phyloP scores from a whole-genome alignment of 2,888 invertebrate genomes.

The Nephrotoma flavescens region DNA sequence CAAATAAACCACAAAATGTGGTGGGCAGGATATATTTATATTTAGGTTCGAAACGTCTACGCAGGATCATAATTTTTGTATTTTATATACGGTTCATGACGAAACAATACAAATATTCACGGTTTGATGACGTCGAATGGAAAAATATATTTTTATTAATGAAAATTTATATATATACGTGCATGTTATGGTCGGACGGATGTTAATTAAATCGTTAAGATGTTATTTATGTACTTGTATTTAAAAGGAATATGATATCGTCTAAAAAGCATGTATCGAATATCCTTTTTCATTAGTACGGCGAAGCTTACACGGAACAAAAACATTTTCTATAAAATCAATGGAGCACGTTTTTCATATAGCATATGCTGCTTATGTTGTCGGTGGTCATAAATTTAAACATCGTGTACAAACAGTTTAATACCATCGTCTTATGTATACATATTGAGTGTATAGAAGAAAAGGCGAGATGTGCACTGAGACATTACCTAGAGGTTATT shows the following conservation, averaged over 20 bases:
- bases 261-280: background rate
- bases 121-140: background rate
- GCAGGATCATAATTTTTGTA: background rate
- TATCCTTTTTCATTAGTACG: background rate
- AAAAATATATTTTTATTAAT: background rate
- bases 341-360: background rate
- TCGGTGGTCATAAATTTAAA: background rate
- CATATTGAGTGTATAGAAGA: background rate
- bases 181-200: background rate
- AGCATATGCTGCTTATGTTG: background rate
- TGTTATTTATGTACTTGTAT: no score
- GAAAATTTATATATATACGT: background rate
- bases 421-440: background rate
- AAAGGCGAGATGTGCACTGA: background rate
- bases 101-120: background rate
- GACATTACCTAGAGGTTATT: background rate
- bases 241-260: no score
- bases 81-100: background rate
- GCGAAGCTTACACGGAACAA: background rate
- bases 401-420: background rate
- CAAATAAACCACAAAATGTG: background rate
- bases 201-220: background rate
- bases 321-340: background rate
- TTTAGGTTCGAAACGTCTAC: background rate
- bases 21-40: background rate